Percentiles rank a stretch among this genome's conserved stretches.
These are phyloP conservation scores for Chorisops tibialis DNA, from an alignment of 2,888 invertebrate genomes.

Conservation along the genomic window DNA sequence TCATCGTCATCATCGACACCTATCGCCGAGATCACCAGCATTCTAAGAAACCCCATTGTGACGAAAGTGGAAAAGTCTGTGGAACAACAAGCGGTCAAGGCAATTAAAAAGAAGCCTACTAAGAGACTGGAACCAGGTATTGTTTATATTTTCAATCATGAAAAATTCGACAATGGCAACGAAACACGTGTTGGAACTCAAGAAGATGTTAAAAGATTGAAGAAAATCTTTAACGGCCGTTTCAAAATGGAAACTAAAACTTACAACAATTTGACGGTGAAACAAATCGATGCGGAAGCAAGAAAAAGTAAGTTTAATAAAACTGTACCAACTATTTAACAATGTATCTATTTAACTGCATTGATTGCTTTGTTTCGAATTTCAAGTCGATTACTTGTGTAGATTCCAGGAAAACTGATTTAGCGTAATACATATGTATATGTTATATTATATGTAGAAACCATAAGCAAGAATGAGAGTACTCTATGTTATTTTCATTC, in stretches of 20 bases:
- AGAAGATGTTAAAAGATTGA: conserved; percentile 43
- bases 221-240: conserved; percentile 39
- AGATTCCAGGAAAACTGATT: no score
- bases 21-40: neutral
- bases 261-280: conserved; percentile 42
- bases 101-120: neutral
- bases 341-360: no score
- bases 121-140: conserved; percentile 42
- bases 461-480: no score
- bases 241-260: conserved; percentile 43
- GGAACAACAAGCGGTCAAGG: neutral
- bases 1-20: neutral
- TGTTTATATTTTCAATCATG: conserved; percentile 47
- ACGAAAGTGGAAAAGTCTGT: neutral
- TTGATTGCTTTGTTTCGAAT: no score
- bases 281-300: conserved; percentile 39
- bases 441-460: no score
- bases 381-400: no score
- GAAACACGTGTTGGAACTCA: conserved; percentile 43
- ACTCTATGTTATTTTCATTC: no score
- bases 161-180: conserved; percentile 42
- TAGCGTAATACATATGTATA: no score
- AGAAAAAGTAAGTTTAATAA: conserved; percentile 42
- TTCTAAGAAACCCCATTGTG: neutral
- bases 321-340: neutral